Conservation (phyloP, 1,140 invertebrate genomes). For the Platorchestia sp. region DNA sequence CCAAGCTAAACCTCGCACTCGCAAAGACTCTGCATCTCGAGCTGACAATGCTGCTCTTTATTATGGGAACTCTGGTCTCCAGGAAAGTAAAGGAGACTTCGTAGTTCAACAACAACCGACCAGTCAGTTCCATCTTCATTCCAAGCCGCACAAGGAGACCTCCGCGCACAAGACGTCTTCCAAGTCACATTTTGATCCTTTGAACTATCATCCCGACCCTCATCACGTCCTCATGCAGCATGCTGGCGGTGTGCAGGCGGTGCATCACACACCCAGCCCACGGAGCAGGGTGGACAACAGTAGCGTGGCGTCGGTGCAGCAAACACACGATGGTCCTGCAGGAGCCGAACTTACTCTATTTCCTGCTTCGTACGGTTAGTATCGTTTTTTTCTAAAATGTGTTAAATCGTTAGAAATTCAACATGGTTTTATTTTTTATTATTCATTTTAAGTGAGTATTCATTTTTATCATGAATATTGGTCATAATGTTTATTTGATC, state of each 20-base stretch:
- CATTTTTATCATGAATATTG: too few relatives aligned
- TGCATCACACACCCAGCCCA: background rate
- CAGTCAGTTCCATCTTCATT: background rate
- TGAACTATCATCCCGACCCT: slow-evolving; percentile 46
- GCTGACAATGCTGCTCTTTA: background rate
- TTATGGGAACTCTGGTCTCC: background rate
- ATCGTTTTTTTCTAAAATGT: background rate
- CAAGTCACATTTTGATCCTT: slow-evolving; percentile 19
- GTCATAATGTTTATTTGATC: background rate
- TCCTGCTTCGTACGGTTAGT: background rate
- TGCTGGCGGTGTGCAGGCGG: background rate
- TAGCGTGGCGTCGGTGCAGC: background rate
- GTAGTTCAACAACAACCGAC: slow-evolving; percentile 1
- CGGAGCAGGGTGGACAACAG: background rate
- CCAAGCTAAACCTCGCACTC: background rate
- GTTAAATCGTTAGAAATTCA: background rate
- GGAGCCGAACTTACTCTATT: background rate
- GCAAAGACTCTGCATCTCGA: background rate
- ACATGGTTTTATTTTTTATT: background rate
- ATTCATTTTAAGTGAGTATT: background rate
- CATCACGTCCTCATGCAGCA: slow-evolving; percentile 34
- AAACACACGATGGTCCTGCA: background rate
- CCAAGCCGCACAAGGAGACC: background rate
- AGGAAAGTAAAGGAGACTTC: background rate
- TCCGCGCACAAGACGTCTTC: background rate